These are phyloP conservation scores for Anthoscopus minutus DNA, from an alignment of 2,113 vertebrate species.

Conservation along the genomic window DNA sequence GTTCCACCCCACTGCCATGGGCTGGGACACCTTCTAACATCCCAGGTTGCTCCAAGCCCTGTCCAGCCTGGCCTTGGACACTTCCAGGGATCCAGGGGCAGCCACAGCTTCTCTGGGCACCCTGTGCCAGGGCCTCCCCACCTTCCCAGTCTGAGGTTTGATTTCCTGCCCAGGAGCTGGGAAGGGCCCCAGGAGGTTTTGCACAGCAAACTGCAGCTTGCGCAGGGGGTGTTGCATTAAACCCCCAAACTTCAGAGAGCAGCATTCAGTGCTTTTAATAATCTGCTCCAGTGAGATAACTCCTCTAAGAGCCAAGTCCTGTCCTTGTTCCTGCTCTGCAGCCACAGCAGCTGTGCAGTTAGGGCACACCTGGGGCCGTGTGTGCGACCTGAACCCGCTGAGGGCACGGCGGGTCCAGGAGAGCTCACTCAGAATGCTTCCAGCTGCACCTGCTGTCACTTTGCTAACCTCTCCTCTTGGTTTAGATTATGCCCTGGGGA, in stretches of 20 bases:
- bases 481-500: conserved; percentile 91
- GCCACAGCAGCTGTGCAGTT: neutral
- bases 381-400: accelerated
- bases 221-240: neutral
- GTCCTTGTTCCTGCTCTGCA: neutral
- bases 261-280: neutral
- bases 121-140: neutral
- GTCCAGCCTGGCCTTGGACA: accelerated
- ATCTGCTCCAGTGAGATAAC: neutral
- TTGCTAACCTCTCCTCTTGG: accelerated
- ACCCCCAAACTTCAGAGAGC: neutral
- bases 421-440: accelerated
- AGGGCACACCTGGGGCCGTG: neutral
- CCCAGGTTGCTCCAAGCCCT: neutral
- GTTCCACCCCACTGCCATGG: neutral
- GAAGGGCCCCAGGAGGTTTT: neutral
- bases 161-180: neutral
- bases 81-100: neutral
- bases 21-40: neutral
- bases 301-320: neutral
- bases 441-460: accelerated
- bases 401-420: accelerated
- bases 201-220: neutral
- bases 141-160: neutral
- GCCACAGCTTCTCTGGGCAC: neutral